Evolutionary conservation across 2,888 invertebrate species (phyloP), one percentile per base, ranked within the genome.

Genomic region (Cartodere bifasciata): DNA sequence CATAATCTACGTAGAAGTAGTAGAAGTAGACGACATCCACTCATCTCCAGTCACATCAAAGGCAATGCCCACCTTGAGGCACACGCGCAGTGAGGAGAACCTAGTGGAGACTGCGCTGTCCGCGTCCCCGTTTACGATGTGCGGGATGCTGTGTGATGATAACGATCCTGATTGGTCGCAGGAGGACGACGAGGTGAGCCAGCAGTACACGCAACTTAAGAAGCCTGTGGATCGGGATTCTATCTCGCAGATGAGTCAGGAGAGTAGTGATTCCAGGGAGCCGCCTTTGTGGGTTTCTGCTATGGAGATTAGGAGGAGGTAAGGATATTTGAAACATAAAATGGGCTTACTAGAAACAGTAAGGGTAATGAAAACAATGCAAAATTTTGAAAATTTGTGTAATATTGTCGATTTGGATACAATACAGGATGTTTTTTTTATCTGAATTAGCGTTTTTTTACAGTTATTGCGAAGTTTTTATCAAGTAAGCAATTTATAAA

Each of bases 1-100:
- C 63, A 86, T 98, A 53, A 83, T 98, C 56, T 98, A 97, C 63
- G 86, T 97, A 34, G 98, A 98, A 65, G 92, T 94, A 4, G 66
- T 92, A 23, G 91, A 92, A 62, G 81, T 87, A 29, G 76, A 81
- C 34, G 82, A 86, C 55, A 68, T 83, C 23, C 75, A 81, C 49
- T 75, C 84, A 1, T 83, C 86, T 31, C 81, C 88, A 1, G 73
- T 95, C 11, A 90, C 92, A 23, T 72, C 82, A n/a, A 92, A 92
- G 60, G 75, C 85, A 44, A 74, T 85, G 65, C 83, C 83, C 29
- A 76, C 82, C 4, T 69, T 94, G 45, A 67, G 94, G 42, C 91
- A 90, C 53, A 92, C 92, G 1, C 83, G 87, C 58, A 91, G 91
- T 27, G 94, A 92, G 58, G 94, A 95, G 63, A 91, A 91, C 60